Evolutionary conservation across 2,888 invertebrate genomes (phyloP), one percentile per base, ranked within the genome.

Genomic region (Trypoxylon attenuatum): DNA sequence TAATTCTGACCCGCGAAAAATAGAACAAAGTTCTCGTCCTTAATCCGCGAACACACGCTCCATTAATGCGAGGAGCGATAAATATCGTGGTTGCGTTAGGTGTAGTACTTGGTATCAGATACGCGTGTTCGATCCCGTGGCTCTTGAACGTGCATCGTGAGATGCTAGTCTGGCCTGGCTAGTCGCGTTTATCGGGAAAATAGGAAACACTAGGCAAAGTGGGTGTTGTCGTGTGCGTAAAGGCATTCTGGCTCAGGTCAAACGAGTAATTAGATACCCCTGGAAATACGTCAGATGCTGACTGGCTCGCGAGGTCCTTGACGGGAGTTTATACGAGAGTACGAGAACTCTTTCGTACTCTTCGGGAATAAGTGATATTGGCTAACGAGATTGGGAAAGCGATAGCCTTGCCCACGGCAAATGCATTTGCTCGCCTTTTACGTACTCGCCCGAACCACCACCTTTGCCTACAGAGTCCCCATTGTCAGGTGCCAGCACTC

Each of bases 211-310:
- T 43, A 22, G 23, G 46, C 50, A 23, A 56, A 51, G 22, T 39
- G 52, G 56, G 43, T 38, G 49, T 33, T 38, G 42, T 42, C 45
- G 56, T 38, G 60, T 71, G 74, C 78, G 77, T 73, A 79, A 75
- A 76, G 71, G 77, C 69, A 76, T 81, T 76, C 74, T 54, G 65
- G 58, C 73, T 73, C 69, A 67, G 76, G 61, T 74, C 75, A 73
- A 46, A 68, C 72, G 58, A 77, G 84, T 84, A 85, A 85, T 84
- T 82, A 84, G 84, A 85, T 85, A 84, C 78, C 79, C 83, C 82
- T 84, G 84, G 84, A 83, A 84, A 84, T 79, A 75, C 78, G 74
- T 82, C 77, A 76, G 76, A 68, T 77, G 73, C 52, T 73, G 73
- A 70, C 74, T 71, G 56, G 71, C 69, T 65, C 43, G 66, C 67